A percentile compares a stretch with the other conserved stretches of the same genome.
These are phyloP conservation scores for Apostichopus leukothele DNA, from an alignment of 53 echinoderm and acorn worm species.

Conservation along the genomic window DNA sequence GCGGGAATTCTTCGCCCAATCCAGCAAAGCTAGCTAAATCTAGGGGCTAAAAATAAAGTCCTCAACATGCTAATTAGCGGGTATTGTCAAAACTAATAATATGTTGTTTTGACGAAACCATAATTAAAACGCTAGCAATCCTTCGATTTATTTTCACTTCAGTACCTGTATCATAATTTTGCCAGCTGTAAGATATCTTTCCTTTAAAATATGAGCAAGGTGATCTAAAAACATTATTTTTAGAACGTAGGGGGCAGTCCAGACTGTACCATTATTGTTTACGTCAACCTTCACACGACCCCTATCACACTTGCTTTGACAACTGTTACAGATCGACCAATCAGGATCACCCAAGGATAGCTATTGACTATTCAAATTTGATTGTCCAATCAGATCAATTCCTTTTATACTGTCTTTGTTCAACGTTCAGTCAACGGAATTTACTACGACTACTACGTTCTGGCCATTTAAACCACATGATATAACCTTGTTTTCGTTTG, in stretches of 20 bases:
- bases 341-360: slow-evolving; percentile 58
- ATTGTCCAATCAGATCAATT: slow-evolving; percentile 69
- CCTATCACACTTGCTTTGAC: slow-evolving; percentile 76
- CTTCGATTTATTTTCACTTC: neutral
- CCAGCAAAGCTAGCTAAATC: slow-evolving; percentile 1
- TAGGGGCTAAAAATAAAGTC: slow-evolving; percentile 15
- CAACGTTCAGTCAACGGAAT: slow-evolving; percentile 95
- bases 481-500: slow-evolving; percentile 57
- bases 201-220: neutral
- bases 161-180: neutral
- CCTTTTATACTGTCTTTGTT: slow-evolving; percentile 91
- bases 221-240: slow-evolving; percentile 7
- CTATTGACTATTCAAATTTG: slow-evolving; percentile 55
- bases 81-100: neutral
- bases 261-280: slow-evolving; percentile 25
- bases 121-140: neutral
- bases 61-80: slow-evolving; percentile 47
- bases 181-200: neutral
- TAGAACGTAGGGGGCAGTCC: neutral
- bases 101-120: neutral
- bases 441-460: slow-evolving; percentile 82
- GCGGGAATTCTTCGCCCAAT: slow-evolving; percentile 40
- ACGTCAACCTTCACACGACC: neutral
- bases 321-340: slow-evolving; percentile 73
- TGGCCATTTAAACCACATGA: slow-evolving; percentile 52